phyloP scores from a whole-genome alignment of 2,888 invertebrate genomes.

The Yponomeuta plumbellus region DNA sequence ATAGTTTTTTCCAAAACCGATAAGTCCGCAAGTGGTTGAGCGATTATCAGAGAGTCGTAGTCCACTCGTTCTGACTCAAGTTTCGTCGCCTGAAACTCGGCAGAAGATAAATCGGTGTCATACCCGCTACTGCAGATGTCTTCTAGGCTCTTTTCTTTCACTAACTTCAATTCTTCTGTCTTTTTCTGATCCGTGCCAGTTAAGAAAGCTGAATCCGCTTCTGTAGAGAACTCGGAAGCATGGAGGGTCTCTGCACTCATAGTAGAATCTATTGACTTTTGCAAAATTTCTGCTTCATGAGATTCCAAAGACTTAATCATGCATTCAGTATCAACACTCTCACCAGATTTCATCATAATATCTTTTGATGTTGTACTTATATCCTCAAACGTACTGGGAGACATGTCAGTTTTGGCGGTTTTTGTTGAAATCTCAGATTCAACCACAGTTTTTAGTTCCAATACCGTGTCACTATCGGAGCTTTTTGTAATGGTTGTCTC shows the following conservation, averaged over 20 bases:
- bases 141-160: conserved; percentile 76
- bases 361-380: conserved; percentile 63
- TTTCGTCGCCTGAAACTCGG: conserved; percentile 76
- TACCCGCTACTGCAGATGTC: conserved; percentile 83
- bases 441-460: conserved; percentile 43
- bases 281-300: conserved; percentile 68
- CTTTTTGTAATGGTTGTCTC: conserved; percentile 41
- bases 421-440: conserved; percentile 45
- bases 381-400: conserved; percentile 59
- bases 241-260: conserved; percentile 71
- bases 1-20: conserved; percentile 81
- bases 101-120: conserved; percentile 80
- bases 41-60: conserved; percentile 68
- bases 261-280: conserved; percentile 73
- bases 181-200: conserved; percentile 55
- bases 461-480: conserved; percentile 41
- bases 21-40: conserved; percentile 69
- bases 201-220: conserved; percentile 69
- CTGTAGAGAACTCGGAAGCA: conserved; percentile 69
- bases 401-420: conserved; percentile 55
- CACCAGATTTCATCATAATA: conserved; percentile 70
- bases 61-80: conserved; percentile 70
- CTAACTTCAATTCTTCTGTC: conserved; percentile 60
- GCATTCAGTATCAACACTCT: conserved; percentile 69
- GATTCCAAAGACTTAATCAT: conserved; percentile 73